A percentile compares a stretch with the other conserved stretches of the same genome.
These are phyloP conservation scores for Drosophila rellima DNA, from an alignment of 2,888 invertebrate species.

Conservation along the genomic window DNA sequence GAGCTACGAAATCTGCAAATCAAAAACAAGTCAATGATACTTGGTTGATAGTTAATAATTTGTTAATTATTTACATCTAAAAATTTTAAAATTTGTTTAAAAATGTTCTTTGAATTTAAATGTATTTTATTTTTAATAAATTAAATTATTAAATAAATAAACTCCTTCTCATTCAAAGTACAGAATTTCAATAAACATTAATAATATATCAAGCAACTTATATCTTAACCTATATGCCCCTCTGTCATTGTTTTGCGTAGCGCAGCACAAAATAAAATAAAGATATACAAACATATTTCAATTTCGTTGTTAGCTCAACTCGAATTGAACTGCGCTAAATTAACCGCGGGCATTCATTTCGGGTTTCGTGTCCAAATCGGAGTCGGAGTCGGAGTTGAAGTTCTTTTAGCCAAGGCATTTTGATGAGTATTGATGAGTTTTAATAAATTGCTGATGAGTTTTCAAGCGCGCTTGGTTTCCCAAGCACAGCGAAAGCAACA, in stretches of 20 bases:
- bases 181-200: no score
- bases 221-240: conserved; percentile 27
- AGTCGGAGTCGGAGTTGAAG: conserved; percentile 20
- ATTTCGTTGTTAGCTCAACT: conserved; percentile 63
- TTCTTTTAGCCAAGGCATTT: conserved; percentile 61
- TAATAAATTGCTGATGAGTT: conserved; percentile 82
- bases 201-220: not conserved
- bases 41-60: no score
- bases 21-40: not conserved
- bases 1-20: conserved; percentile 5
- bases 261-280: conserved; percentile 52
- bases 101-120: no score
- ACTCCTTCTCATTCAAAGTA: not conserved
- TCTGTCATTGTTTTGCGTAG: conserved; percentile 19
- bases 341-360: conserved; percentile 77
- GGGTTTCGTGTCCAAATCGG: conserved; percentile 41
- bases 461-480: conserved; percentile 61
- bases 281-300: conserved; percentile 70
- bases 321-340: conserved; percentile 71
- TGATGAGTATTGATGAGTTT: conserved; percentile 83
- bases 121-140: no score
- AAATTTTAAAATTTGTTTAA: no score
- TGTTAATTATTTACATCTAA: no score
- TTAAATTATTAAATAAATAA: no score
- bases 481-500: conserved; percentile 40